Evolutionary conservation across 2,113 vertebrate species (phyloP).

Genomic region (Oryzias melastigma): DNA sequence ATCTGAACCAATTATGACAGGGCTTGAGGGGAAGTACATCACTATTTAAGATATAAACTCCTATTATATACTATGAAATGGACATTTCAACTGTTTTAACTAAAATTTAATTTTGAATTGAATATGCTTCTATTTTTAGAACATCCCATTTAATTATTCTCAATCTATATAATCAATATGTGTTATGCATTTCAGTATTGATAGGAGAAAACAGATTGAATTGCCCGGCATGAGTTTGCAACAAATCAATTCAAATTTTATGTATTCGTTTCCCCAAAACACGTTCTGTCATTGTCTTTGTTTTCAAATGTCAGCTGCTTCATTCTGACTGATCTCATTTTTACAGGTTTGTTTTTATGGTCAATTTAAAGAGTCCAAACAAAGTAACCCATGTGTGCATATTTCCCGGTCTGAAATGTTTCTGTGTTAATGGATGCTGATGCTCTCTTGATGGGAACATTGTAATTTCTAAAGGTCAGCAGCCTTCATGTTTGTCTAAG

Average conservation of each 20-base stretch:
- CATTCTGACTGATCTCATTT: constrained; percentile 41
- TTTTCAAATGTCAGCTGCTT: constrained; percentile 19
- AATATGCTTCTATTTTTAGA: no score
- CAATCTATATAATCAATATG: no score
- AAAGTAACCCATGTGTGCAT: constrained; percentile 24
- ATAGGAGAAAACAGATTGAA: neutral
- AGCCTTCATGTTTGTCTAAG: constrained; percentile 52
- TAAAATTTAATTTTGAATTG: no score
- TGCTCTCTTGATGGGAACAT: constrained; percentile 40
- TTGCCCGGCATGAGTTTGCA: neutral
- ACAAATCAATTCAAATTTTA: neutral
- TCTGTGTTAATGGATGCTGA: constrained; percentile 40
- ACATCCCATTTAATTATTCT: no score
- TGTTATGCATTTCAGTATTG: neutral
- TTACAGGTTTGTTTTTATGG: constrained; percentile 30
- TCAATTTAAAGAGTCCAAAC: constrained; percentile 45
- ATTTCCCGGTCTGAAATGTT: constrained; percentile 32
- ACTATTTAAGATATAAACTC: no score
- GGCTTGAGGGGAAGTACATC: no score
- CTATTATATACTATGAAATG: no score
- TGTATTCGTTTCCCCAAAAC: constrained; percentile 10
- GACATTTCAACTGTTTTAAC: no score
- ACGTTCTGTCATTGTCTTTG: neutral
- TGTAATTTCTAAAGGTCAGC: constrained; percentile 65
- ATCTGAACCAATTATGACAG: no score